Evolutionary conservation across 1,140 invertebrate species (phyloP).

Genomic region (Macrostomum lignano): DNA sequence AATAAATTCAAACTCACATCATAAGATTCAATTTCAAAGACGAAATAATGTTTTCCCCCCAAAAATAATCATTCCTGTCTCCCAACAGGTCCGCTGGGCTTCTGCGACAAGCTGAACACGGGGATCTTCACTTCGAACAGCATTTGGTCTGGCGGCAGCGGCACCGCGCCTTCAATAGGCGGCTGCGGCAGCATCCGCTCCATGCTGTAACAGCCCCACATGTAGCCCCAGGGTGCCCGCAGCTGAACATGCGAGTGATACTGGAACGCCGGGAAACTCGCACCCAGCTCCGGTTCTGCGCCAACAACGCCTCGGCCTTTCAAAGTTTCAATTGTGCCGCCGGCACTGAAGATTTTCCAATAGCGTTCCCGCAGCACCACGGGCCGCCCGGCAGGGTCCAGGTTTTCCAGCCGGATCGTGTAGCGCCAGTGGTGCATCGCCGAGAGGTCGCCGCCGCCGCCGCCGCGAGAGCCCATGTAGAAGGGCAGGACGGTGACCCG

Average conservation of each 20-base stretch:
- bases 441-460: background rate
- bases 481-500: slow-evolving; percentile 85
- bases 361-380: slow-evolving; percentile 72
- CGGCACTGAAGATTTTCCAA: too few species aligned
- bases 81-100: too few species aligned
- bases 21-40: too few species aligned
- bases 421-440: slow-evolving; percentile 36
- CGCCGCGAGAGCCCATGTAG: slow-evolving; percentile 67
- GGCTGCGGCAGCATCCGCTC: background rate
- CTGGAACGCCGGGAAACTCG: slow-evolving; percentile 64
- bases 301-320: too few species aligned
- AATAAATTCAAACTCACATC: too few species aligned
- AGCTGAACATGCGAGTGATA: slow-evolving; percentile 82
- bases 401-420: slow-evolving; percentile 73
- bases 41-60: too few species aligned
- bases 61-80: too few species aligned
- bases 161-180: background rate
- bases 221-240: slow-evolving; percentile 82
- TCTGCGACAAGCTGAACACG: too few species aligned
- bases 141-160: too few species aligned
- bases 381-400: slow-evolving; percentile 52
- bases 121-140: too few species aligned
- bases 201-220: too few species aligned
- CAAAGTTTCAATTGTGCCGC: too few species aligned
- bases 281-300: slow-evolving; percentile 66